Evolutionary conservation across 2,797 vertebrate genomes (phyloP).

Genomic region (Anguilla pacifica): DNA sequence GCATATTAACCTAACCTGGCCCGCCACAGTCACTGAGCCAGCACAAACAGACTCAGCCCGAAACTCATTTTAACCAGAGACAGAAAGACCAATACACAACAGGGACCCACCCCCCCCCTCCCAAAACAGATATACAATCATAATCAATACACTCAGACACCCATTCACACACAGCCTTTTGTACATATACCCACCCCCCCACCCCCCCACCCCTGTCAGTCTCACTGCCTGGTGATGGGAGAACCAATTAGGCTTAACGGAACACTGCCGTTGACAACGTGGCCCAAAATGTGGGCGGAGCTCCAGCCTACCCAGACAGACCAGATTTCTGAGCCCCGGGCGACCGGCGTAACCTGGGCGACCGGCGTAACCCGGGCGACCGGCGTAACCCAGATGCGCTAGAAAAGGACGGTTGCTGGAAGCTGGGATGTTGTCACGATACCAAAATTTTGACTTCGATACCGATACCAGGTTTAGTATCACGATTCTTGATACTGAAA

Average conservation of each 20-base stretch:
- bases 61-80: background rate
- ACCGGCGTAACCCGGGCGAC: too few species aligned
- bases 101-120: background rate
- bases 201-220: background rate
- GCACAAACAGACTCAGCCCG: background rate
- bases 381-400: background rate
- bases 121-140: background rate
- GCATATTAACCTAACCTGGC: background rate
- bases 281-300: background rate
- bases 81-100: background rate
- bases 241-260: background rate
- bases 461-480: too few species aligned
- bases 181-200: background rate
- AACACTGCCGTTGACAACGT: background rate
- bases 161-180: background rate
- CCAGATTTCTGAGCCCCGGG: background rate
- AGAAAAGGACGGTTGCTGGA: background rate
- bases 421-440: background rate
- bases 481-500: too few species aligned
- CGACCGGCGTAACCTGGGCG: background rate
- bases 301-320: background rate
- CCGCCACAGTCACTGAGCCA: background rate
- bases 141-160: background rate
- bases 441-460: too few species aligned
- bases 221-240: background rate